A percentile compares a stretch with the other conserved stretches of the same genome.
Evolutionary conservation across 2,113 vertebrate species (phyloP).

Genomic region (Oncorhynchus keta): DNA sequence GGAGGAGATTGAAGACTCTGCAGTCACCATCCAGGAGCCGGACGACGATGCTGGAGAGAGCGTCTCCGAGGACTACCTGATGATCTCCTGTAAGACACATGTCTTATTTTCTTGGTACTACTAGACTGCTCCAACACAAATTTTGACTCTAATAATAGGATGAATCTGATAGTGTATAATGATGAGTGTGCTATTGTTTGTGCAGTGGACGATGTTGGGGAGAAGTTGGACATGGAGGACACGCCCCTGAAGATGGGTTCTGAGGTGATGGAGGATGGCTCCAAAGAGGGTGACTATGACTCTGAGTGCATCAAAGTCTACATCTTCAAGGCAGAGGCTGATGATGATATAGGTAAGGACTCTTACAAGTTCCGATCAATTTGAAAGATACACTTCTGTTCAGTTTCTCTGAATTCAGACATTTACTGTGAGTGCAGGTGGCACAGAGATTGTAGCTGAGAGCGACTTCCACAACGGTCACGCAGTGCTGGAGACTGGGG

Average conservation of each 20-base stretch:
- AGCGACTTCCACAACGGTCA: constrained; percentile 84
- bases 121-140: not conserved
- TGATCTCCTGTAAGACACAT: constrained; percentile 82
- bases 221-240: constrained; percentile 84
- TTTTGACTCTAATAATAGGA: not conserved
- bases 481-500: constrained; percentile 80
- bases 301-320: constrained; percentile 93
- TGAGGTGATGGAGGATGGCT: constrained; percentile 77
- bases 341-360: constrained; percentile 82
- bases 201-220: constrained; percentile 88
- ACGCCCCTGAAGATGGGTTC: constrained; percentile 84
- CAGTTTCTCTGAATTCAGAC: not conserved
- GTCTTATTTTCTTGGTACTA: too few relatives aligned
- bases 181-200: constrained; percentile 39
- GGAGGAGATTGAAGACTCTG: constrained; percentile 73
- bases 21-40: constrained; percentile 78
- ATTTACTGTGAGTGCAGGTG: constrained; percentile 70
- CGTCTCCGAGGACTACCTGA: constrained; percentile 87
- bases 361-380: not conserved
- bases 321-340: constrained; percentile 91
- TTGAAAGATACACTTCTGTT: not conserved
- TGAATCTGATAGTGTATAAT: not conserved
- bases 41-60: constrained; percentile 78
- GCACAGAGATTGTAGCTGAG: constrained; percentile 87
- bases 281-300: constrained; percentile 78